phyloP scores from a whole-genome alignment of 2,113 vertebrate genomes.

The Ochotona princeps region DNA sequence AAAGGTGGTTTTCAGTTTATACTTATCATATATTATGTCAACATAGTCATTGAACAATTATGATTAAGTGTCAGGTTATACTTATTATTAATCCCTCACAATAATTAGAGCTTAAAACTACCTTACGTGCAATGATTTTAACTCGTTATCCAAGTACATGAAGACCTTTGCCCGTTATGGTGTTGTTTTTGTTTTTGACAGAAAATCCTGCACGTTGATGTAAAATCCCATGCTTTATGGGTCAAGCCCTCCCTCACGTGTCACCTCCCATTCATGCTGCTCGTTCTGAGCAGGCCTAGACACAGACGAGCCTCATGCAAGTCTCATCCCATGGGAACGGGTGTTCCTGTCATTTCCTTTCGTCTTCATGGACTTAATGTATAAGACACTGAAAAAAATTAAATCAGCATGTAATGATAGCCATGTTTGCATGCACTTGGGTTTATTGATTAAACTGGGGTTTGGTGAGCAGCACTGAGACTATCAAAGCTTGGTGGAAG shows the following conservation, averaged over 20 bases:
- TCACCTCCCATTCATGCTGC: neutral
- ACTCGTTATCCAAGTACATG: slow-evolving; percentile 26
- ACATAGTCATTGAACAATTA: neutral
- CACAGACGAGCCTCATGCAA: neutral
- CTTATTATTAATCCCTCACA: slow-evolving; percentile 31
- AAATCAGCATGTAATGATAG: neutral
- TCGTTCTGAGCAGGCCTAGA: neutral
- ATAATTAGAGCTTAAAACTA: slow-evolving; percentile 46
- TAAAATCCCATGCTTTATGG: neutral
- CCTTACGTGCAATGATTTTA: slow-evolving; percentile 38
- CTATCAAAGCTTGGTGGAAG: neutral
- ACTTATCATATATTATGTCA: slow-evolving; percentile 1
- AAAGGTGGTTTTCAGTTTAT: neutral
- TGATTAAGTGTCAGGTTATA: slow-evolving; percentile 50
- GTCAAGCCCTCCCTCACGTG: neutral
- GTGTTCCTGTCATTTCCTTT: neutral
- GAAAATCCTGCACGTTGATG: neutral
- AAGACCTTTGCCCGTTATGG: neutral
- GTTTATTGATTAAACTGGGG: no score
- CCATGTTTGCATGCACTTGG: no score
- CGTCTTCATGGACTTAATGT: neutral
- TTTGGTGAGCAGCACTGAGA: neutral
- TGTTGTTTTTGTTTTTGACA: neutral
- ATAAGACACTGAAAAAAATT: neutral
- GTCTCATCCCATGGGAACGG: neutral